phyloP scores from a whole-genome alignment of 1,140 invertebrate species.

The Habropoda laboriosa region DNA sequence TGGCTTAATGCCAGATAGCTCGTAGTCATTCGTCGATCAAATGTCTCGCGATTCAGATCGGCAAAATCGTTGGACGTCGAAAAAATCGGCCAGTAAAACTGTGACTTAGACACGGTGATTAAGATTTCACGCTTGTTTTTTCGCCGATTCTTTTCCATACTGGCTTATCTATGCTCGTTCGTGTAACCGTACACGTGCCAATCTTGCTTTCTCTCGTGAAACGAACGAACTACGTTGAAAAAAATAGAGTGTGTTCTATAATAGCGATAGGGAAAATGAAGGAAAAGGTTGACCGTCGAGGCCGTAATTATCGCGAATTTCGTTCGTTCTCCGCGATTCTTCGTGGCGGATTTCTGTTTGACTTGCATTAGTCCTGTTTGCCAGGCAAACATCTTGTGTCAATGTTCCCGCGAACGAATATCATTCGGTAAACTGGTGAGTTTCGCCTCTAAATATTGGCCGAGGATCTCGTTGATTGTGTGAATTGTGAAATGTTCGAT shows the following conservation, averaged over 20 bases:
- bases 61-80: background rate
- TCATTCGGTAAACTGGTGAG: no score
- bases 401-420: no score
- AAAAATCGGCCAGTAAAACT: background rate
- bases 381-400: background rate
- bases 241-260: no score
- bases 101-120: background rate
- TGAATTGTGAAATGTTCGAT: no score
- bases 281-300: background rate
- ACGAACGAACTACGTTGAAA: background rate
- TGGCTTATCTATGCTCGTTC: conserved; percentile 2
- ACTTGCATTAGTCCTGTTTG: background rate
- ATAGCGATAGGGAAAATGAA: no score
- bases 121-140: background rate
- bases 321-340: background rate
- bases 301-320: background rate
- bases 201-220: background rate
- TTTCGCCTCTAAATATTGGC: no score
- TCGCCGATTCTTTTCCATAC: background rate
- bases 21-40: no score
- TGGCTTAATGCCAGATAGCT: no score
- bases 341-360: background rate
- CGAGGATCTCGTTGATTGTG: no score
- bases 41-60: background rate
- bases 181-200: background rate